These are phyloP conservation scores for Eucera pruinosa DNA, from an alignment of 2,888 invertebrate genomes.

Conservation along the genomic window DNA sequence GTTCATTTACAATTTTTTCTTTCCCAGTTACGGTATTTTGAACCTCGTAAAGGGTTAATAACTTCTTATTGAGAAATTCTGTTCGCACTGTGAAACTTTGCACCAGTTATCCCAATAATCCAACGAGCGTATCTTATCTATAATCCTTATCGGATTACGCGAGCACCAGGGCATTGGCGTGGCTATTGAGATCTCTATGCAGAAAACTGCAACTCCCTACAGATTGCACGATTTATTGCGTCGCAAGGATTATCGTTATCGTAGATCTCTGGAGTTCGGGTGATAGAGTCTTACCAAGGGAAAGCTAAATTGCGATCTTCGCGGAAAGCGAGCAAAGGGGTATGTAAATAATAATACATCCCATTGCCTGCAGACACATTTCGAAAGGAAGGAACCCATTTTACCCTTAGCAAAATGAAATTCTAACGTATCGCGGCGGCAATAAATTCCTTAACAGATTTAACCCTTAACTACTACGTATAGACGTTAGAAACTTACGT, in stretches of 20 bases:
- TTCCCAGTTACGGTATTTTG: too few relatives aligned
- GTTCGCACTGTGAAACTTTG: not conserved
- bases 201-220: conserved; percentile 16
- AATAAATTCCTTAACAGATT: not conserved
- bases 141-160: too few relatives aligned
- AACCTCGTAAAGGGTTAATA: too few relatives aligned
- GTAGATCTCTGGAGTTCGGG: not conserved
- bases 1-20: too few relatives aligned
- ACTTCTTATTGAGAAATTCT: too few relatives aligned
- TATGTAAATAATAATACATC: conserved; percentile 44
- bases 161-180: too few relatives aligned
- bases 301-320: conserved; percentile 25
- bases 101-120: not conserved
- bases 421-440: not conserved
- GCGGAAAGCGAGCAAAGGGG: conserved; percentile 24
- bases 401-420: not conserved
- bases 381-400: conserved; percentile 11
- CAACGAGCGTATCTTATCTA: too few relatives aligned
- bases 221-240: not conserved
- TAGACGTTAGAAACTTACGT: too few relatives aligned
- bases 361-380: conserved; percentile 22
- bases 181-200: conserved; percentile 7
- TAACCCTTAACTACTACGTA: too few relatives aligned
- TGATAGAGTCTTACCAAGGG: not conserved
- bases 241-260: conserved; percentile 39